Conservation (phyloP, 1,140 invertebrate genomes). For the Panagrolaimus sp. region DNA sequence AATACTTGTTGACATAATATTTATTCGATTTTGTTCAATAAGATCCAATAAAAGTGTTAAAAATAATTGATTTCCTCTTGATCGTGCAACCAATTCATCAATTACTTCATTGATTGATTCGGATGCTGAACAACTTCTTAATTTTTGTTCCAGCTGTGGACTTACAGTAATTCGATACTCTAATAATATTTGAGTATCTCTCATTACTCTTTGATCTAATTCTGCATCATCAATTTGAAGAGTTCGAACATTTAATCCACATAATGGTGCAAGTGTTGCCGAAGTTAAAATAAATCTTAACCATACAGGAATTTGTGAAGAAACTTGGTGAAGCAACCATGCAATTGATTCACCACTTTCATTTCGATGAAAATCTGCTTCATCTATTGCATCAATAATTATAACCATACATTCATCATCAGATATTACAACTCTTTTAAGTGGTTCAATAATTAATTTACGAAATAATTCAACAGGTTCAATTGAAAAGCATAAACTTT, state of each 20-base stretch:
- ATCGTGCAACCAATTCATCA: constrained; percentile 73
- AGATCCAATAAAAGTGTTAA: constrained; percentile 85
- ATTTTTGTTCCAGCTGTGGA: constrained; percentile 71
- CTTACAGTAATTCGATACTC: constrained; percentile 73
- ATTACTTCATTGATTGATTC: constrained; percentile 69
- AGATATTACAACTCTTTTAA: constrained; percentile 12
- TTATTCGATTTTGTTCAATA: constrained; percentile 81
- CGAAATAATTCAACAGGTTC: constrained; percentile 31
- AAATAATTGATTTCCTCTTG: constrained; percentile 82
- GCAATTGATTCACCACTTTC: constrained; percentile 39
- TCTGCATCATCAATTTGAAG: constrained; percentile 40
- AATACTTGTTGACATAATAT: constrained; percentile 80
- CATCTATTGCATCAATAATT: constrained; percentile 35
- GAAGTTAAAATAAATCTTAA: constrained; percentile 29
- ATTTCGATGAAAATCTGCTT: constrained; percentile 39
- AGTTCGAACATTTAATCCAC: constrained; percentile 7
- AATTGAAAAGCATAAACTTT: constrained; percentile 24
- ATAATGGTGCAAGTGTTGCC: constrained; percentile 17
- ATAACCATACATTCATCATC: constrained; percentile 15
- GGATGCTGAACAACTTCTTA: constrained; percentile 65
- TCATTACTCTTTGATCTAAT: constrained; percentile 38
- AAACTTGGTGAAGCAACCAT: constrained; percentile 28
- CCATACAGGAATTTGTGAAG: constrained; percentile 24
- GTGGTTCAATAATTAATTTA: constrained; percentile 26
- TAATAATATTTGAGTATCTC: constrained; percentile 70